Conservation (phyloP, 2,797 vertebrate species). For the Muscicapa comitata region DNA sequence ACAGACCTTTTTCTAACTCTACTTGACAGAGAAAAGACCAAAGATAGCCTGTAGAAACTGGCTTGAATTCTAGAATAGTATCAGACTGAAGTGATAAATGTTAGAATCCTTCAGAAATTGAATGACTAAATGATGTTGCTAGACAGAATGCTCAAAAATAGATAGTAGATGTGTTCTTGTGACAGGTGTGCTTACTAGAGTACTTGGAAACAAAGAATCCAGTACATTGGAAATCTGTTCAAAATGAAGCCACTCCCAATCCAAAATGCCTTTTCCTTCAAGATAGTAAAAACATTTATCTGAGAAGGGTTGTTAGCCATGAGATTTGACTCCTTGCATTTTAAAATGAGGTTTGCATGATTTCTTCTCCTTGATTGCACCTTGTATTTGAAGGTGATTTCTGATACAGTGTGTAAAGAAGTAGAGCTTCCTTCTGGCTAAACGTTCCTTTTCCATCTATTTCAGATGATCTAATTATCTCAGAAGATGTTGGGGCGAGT, state of each 20-base stretch:
- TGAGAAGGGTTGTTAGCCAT: not conserved
- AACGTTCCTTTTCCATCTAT: not conserved
- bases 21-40: not conserved
- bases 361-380: not conserved
- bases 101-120: not conserved
- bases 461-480: conserved; percentile 79
- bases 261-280: not conserved
- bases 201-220: not conserved
- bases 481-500: conserved; percentile 83
- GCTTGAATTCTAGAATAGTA: not conserved
- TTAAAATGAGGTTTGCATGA: not conserved
- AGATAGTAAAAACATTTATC: not conserved
- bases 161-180: not conserved
- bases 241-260: not conserved
- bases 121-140: not conserved
- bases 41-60: not conserved
- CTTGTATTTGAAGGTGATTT: not conserved
- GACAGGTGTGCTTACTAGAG: not conserved
- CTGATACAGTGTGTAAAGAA: not conserved
- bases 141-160: not conserved
- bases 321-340: not conserved
- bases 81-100: not conserved
- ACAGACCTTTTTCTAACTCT: not conserved
- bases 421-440: not conserved
- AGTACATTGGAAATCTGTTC: not conserved